Evolutionary conservation across 2,113 vertebrate species (phyloP), one percentile per base, ranked within the genome.

Genomic region (Australoheros scitulus): DNA sequence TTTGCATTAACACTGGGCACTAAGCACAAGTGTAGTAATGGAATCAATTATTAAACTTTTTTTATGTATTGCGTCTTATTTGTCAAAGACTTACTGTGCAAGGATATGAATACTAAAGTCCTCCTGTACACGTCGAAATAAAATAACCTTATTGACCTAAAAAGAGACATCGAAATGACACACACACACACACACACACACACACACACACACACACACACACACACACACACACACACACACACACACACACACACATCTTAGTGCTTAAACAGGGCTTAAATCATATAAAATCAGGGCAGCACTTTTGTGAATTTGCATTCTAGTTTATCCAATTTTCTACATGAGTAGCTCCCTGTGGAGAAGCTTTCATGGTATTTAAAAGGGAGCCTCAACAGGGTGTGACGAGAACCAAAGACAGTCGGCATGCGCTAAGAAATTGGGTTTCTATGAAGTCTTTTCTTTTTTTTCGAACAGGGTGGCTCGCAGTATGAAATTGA

Each of bases 341-440:
- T 14, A 60, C 14, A 6, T 15, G 81, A 84, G 43, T 3, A 55
- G 64, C 65, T 72, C 61, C 60, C 68, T 24, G 79, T 58, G 29
- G 61, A 63, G 79, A 59, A 13, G 41, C 79, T 64, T 79, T 64
- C 59, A 83, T 43, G 61, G 58, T 60, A 55, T 56, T 61, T 34
- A 24, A 41, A 41, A 32, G 24, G 18, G 15, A 38, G 6, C 5
- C 20, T 50, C 3, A 6, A 29, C 58, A 26, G 58, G 20, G 55
- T 86, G 26, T 26, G 63, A 72, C 43, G 20, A 72, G 47, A 72
- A 72, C 72, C 74, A 64, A 34, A 77, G 57, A 36, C 81, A 7
- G 13, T 72, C 26, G 10, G n/a, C 36, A 38, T 38, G 38, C 2
- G 2, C 36, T 41, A 26, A 50, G 24, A 68, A 70, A 61, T 8